Conservation (phyloP, 2,888 invertebrate genomes). For the Thecophora atra region DNA sequence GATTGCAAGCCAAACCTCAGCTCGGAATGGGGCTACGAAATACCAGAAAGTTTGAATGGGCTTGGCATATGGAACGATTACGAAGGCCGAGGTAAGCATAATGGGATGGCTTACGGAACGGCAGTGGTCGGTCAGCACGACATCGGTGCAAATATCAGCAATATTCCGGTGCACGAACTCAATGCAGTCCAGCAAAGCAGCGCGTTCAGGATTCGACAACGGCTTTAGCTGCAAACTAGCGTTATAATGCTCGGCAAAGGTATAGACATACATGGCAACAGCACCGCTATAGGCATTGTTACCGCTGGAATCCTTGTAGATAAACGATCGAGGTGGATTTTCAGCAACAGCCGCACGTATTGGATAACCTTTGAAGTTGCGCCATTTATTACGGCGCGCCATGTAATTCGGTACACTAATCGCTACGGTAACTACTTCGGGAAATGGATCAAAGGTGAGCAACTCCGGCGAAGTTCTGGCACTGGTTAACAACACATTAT, state of each 20-base stretch:
- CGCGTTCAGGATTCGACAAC: not conserved
- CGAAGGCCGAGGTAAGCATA: not conserved
- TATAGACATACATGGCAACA: not conserved
- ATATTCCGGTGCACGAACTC: not conserved
- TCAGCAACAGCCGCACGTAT: conserved; percentile 27
- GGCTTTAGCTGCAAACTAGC: conserved; percentile 13
- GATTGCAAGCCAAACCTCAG: conserved; percentile 10
- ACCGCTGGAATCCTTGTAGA: not conserved
- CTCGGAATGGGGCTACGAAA: conserved; percentile 27
- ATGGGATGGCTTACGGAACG: conserved; percentile 4
- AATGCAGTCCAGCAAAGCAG: not conserved
- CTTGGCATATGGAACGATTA: conserved; percentile 23
- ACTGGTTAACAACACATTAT: conserved; percentile 41
- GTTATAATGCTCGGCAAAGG: conserved; percentile 32
- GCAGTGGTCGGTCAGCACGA: not conserved
- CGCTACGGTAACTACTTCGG: not conserved
- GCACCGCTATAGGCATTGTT: conserved; percentile 11
- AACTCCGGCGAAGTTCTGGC: not conserved
- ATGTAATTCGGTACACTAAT: conserved; percentile 18
- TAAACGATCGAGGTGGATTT: conserved; percentile 28
- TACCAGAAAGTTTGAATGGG: conserved; percentile 22
- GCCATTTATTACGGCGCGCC: conserved; percentile 24
- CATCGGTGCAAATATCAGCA: conserved; percentile 31
- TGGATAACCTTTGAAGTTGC: conserved; percentile 29
- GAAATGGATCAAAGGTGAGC: conserved; percentile 29